Base-by-base conservation (phyloP, 2,888 invertebrate genomes). In the Masnerella sp. region DNA sequence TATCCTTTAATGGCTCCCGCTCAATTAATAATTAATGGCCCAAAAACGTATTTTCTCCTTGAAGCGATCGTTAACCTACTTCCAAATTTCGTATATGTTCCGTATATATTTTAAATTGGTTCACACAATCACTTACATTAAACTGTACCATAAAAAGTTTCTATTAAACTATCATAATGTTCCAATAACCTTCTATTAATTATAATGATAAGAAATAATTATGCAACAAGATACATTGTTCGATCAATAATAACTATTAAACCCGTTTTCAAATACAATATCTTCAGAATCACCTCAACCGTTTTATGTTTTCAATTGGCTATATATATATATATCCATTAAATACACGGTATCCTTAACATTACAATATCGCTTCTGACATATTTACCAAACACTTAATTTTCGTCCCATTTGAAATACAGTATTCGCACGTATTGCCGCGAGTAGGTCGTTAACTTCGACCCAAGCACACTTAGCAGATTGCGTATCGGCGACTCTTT, bases 401-500 rank as follows among this genome's bases (percentile, higher is more conserved):
- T 70, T 20, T 18, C 62, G 42, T 62, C 69, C 62, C 45, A 70
- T 62, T 70, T 70, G 42, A 49, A 42, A 49, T 34, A 42, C 40
- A 62, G 49, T 49, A 54, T 62, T 69, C 34, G 11, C 61, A 61
- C 69, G 54, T 61, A 61, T 47, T 38, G 47, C 54, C 54, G 54
- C 54, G 49, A 69, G 69, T 61, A 54, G 54, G 40, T 61, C 52
- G 38, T 61, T 69, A 69, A 56, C 54, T 54, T 62, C 30, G 54
- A 49, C 69, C 69, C 47, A 61, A 62, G 56, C 61, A 69, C 28
- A 69, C 62, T 69, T 69, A 47, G 45, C 49, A 54, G 61, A 54
- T 69, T 61, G 47, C 52, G 43, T 43, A 61, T 61, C 45, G 68
- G 51, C 43, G 36, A 58, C 58, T 68, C 12, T 28, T 51, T 49